These are phyloP conservation scores for Eospalax fontanierii DNA, from an alignment of 2,797 vertebrate species.

Conservation along the genomic window DNA sequence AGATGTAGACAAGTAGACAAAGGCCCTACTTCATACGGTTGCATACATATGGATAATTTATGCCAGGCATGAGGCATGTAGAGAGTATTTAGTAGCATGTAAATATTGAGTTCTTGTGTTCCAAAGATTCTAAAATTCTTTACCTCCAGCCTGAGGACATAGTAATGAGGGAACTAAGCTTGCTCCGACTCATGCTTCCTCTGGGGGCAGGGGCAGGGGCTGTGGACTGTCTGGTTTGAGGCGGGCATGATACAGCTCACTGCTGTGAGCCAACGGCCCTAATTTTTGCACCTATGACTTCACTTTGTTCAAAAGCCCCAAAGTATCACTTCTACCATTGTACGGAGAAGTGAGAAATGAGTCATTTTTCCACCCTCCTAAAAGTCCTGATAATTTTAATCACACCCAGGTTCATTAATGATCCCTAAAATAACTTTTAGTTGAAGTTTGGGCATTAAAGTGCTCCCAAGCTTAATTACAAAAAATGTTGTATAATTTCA, in stretches of 20 bases:
- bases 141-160: background rate
- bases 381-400: constrained; percentile 65
- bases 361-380: constrained; percentile 72
- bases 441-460: constrained; percentile 15
- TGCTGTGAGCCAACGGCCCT: background rate
- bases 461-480: constrained; percentile 1
- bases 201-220: background rate
- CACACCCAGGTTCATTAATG: constrained; percentile 61
- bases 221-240: background rate
- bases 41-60: background rate
- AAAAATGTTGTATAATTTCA: constrained; percentile 32
- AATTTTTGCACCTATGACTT: constrained; percentile 58
- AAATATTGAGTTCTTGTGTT: background rate
- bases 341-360: constrained; percentile 72
- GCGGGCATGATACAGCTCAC: background rate
- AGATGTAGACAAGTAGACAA: background rate
- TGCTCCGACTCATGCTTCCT: too few species aligned
- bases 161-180: background rate
- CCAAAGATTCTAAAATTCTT: background rate
- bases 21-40: background rate
- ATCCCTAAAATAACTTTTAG: constrained; percentile 61
- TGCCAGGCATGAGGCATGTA: background rate
- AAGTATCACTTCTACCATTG: constrained; percentile 35
- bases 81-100: background rate
- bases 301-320: constrained; percentile 33